A percentile compares a stretch with the other conserved stretches of the same genome.
phyloP scores from a whole-genome alignment of 1,140 invertebrate species.

The Drosophila yakuba region DNA sequence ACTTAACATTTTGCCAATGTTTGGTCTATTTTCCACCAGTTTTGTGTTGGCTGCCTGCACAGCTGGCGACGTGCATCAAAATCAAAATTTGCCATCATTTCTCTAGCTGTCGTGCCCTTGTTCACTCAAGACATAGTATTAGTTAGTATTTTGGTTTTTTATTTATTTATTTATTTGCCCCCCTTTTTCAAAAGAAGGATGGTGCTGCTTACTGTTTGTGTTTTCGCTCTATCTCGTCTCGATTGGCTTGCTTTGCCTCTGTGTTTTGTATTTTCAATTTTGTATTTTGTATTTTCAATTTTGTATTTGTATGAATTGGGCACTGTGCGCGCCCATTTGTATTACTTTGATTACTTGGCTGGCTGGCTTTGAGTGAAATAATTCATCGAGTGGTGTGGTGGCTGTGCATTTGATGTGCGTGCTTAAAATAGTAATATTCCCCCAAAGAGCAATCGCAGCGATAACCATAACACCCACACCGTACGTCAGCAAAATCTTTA shows the following conservation, averaged over 20 bases:
- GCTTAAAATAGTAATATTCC: slow-evolving; percentile 42
- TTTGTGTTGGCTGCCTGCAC: slow-evolving; percentile 18
- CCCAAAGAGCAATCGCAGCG: slow-evolving; percentile 36
- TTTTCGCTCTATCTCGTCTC: slow-evolving; percentile 14
- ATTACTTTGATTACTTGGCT: slow-evolving; percentile 66
- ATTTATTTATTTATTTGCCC: slow-evolving; percentile 26
- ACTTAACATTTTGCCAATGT: slow-evolving; percentile 10
- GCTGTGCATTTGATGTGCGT: slow-evolving; percentile 39
- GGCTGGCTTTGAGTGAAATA: slow-evolving; percentile 51
- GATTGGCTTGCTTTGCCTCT: slow-evolving; percentile 1
- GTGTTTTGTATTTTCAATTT: too few relatives aligned
- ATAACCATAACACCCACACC: slow-evolving; percentile 30
- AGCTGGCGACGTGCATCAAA: slow-evolving; percentile 76
- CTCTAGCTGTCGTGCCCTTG: slow-evolving; percentile 65
- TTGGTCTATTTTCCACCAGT: slow-evolving; percentile 17
- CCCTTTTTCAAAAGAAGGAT: neutral
- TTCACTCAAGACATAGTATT: slow-evolving; percentile 28
- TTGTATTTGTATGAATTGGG: slow-evolving; percentile 53
- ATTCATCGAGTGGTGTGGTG: slow-evolving; percentile 61
- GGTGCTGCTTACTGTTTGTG: slow-evolving; percentile 46
- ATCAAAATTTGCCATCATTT: slow-evolving; percentile 79
- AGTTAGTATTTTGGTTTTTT: slow-evolving; percentile 20
- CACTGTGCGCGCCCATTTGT: slow-evolving; percentile 39
- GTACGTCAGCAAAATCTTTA: slow-evolving; percentile 43
- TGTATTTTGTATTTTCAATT: too few relatives aligned